Evolutionary conservation across 2,113 vertebrate genomes (phyloP).

Genomic region (Megaleporinus macrocephalus): DNA sequence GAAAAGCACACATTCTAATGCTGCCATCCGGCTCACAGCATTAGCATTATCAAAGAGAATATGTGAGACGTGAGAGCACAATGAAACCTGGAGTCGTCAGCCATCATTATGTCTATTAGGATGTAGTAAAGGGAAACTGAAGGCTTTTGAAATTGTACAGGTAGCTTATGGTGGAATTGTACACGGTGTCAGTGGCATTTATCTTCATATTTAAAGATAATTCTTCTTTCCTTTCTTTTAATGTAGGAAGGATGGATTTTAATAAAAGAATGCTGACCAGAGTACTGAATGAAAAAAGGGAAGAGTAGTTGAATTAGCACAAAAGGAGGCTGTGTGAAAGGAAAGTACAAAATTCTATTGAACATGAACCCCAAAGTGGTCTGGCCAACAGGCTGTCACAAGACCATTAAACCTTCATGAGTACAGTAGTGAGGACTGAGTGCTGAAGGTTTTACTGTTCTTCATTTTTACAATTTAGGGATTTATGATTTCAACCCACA

Average conservation of each 20-base stretch:
- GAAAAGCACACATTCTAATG: background rate
- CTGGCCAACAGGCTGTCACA: background rate
- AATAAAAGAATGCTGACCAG: background rate
- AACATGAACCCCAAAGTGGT: background rate
- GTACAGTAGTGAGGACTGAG: background rate
- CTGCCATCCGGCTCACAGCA: background rate
- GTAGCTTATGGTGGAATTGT: slow-evolving; percentile 8
- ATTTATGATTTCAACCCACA: background rate
- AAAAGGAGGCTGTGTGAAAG: background rate
- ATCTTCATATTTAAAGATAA: background rate
- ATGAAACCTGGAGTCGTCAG: slow-evolving; percentile 31
- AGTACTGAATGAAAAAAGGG: background rate
- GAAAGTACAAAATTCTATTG: background rate
- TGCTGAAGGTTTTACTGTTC: background rate
- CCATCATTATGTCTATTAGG: slow-evolving; percentile 38
- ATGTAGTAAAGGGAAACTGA: background rate
- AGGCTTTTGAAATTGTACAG: background rate
- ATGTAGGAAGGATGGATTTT: background rate
- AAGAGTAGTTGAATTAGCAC: background rate
- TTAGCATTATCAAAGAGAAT: slow-evolving; percentile 51
- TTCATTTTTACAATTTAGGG: background rate
- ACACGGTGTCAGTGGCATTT: background rate
- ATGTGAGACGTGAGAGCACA: slow-evolving; percentile 8
- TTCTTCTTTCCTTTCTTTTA: background rate
- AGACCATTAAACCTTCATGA: background rate